Percentiles rank a stretch among this genome's conserved stretches.
phyloP scores from a whole-genome alignment of 2,113 vertebrate genomes.

The Odontesthes bonariensis region DNA sequence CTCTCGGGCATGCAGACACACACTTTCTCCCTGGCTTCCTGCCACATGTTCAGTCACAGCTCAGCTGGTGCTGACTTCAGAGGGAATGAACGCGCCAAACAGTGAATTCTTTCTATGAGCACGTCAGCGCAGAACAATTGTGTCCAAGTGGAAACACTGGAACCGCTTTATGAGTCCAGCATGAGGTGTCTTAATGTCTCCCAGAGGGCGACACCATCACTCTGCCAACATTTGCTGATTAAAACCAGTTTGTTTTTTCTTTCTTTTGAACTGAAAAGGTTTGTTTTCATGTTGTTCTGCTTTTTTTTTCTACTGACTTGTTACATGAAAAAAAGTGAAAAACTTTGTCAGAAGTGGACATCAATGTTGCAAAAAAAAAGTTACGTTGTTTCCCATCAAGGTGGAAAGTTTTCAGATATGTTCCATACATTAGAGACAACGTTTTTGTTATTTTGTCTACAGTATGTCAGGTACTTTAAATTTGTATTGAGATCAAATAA shows the following conservation, averaged over 20 bases:
- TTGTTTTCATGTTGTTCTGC: slow-evolving; percentile 1
- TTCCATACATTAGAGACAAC: slow-evolving; percentile 25
- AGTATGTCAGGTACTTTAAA: slow-evolving; percentile 44
- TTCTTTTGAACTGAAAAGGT: slow-evolving; percentile 15
- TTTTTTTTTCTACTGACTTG: slow-evolving; percentile 12
- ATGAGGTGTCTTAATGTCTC: slow-evolving; percentile 50
- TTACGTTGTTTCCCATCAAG: neutral
- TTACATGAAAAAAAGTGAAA: slow-evolving; percentile 12
- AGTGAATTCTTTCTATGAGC: slow-evolving; percentile 71
- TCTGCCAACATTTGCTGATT: slow-evolving; percentile 53
- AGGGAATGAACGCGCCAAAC: slow-evolving; percentile 27
- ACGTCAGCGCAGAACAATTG: slow-evolving; percentile 58
- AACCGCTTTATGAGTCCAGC: slow-evolving; percentile 51
- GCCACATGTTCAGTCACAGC: slow-evolving; percentile 65
- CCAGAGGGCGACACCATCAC: slow-evolving; percentile 28
- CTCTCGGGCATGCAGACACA: slow-evolving; percentile 17
- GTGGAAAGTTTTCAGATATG: slow-evolving; percentile 5
- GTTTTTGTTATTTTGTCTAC: slow-evolving; percentile 38
- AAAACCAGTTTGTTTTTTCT: slow-evolving; percentile 18
- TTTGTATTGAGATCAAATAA: slow-evolving; percentile 58
- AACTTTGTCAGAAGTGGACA: neutral
- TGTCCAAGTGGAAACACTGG: slow-evolving; percentile 58
- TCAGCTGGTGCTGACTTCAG: slow-evolving; percentile 77
- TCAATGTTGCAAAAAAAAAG: slow-evolving; percentile 6
- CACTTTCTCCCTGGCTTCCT: slow-evolving; percentile 48